Evolutionary conservation across 2,113 vertebrate species (phyloP), one percentile per base, ranked within the genome.

Genomic region (Sander vitreus): DNA sequence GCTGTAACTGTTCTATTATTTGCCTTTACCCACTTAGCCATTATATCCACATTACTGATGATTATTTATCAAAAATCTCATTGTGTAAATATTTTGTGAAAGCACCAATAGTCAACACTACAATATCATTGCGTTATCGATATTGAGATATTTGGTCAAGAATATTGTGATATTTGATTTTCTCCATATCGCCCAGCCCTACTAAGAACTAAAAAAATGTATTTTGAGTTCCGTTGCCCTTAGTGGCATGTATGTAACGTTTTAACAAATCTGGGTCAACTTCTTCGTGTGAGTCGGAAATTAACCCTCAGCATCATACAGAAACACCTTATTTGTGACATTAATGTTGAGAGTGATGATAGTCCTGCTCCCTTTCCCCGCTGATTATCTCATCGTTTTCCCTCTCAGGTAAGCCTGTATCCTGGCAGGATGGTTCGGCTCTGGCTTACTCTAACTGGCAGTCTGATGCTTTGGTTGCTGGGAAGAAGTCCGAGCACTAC

Each of bases 401-500:
- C 6, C 47, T 80, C 39, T 68, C 60, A 95, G 95, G 88, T 73
- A 69, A 89, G 12, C 87, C 93, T 7, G 23, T 72, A 0, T 77
- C 83, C 55, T 99, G 97, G 97, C 70, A 95, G 25, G 97, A 99
- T 66, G 97, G 97, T 73, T 97, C 97, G 5, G 74, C 87, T 15
- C 78, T 96, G 82, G 85, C 64, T 60, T 99, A 95, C 58, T 88
- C 91, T 6, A 98, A 97, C 86, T 98, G 97, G 97, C 93, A 83
- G 54, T 15, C 62, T 5, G 1, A 2, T 1, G 0, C 15, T 3
- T 5, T 8, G 6, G 1, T 6, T 10, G 7, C n/a, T 0, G 25
- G 9, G 82, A 30, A 13, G 75, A 63, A 4, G 16, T n/a, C 55
- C 25, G 83, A 19, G 75, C 80, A 58, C 19, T 2, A 2, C 23